Evolutionary conservation across 2,888 invertebrate genomes (phyloP), one percentile per base, ranked within the genome.

Genomic region (Stratiomys singularior): DNA sequence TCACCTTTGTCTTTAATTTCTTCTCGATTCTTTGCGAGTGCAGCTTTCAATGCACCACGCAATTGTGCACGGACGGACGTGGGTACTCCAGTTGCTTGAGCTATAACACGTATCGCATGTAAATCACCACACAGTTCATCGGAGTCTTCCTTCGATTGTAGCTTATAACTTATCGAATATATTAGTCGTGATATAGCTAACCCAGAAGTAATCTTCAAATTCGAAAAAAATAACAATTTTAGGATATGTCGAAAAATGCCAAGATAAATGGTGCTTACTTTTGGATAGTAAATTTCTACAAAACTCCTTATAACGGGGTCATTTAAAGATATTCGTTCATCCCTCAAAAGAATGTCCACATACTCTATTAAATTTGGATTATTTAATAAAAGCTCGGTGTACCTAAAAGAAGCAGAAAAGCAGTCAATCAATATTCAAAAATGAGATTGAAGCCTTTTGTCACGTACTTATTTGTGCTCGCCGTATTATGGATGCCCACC

Each of bases 331-430:
- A 92, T 91, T 81, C 97, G 90, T 87, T 97, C 97, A 85, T 97
- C 96, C 76, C 96, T 87, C 66, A 97, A 88, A 25, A 97, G 92
- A n/a, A 95, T 93, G 85, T 97, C 96, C 79, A 96, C 92, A 85
- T 97, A 97, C 86, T 97, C 97, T 46, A 94, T 92, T 81, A 96
- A 92, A 83, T 94, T 94, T 83, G 92, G 94, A 85, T 94, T 95
- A 80, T 93, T 93, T 69, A 95, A 89, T 78, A 97, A 88, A 88
- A 96, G 92, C 80, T 93, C 92, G 81, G 95, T 93, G 84, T 95
- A 93, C 85, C 92, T 95, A 85, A 1, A 87, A 88, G 78, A 5
- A 37, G 9, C 9, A 37, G 37, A 37, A 5, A 37, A 37, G 9
- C 9, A 56, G 7, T 56, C 9, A 56, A 56, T 13, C 13, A 56